Evolutionary conservation across 64 coral and sea anemone genomes (phyloP), one percentile per base, ranked within the genome.

Genomic region (Astreopora myriophthalma): DNA sequence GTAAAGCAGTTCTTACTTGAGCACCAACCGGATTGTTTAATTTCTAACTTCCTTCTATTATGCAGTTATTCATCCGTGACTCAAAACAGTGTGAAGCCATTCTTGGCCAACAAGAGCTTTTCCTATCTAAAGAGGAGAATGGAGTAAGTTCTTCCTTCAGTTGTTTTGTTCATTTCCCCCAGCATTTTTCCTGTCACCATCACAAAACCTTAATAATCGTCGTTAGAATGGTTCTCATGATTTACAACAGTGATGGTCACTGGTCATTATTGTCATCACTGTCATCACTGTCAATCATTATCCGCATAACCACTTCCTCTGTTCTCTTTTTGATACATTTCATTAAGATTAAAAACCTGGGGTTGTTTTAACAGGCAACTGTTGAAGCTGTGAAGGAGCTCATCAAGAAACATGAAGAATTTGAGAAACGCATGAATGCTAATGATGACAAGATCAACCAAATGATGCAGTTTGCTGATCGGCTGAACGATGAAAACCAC

Each of bases 391-490:
- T 98, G 2, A 84, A 91, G 73, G 96, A 98, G 1, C 93, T 92
- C 6, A 98, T 98, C 63, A 98, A 98, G 84, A 92, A 93, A 8
- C 96, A 98, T 20, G 96, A 98, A 76, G 96, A 98, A 61, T 98
- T 98, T 76, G 79, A 87, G 1, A 98, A 98, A 68, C 89, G 91
- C 69, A 95, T 98, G 90, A 91, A 95, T 55, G 75, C 94, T 14
- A 95, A 98, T 80, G 96, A 98, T 84, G 96, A 98, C 37, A 98
- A 98, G 75, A 92, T 98, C 27, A 95, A 98, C 39, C 90, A 80
- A 29, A 95, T 98, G 94, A 95, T 95, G 33, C 93, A 95, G 63
- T 98, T 95, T 90, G 94, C 96, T 16, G 80, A 95, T 22, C 90
- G 96, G 1, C 74, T 98, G 28, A 94, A 94, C 46, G 84, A 95